A percentile compares a stretch with the other conserved stretches of the same genome.
Conservation (phyloP, 2,113 vertebrate genomes). For the cattle (Bos taurus) region DNA sequence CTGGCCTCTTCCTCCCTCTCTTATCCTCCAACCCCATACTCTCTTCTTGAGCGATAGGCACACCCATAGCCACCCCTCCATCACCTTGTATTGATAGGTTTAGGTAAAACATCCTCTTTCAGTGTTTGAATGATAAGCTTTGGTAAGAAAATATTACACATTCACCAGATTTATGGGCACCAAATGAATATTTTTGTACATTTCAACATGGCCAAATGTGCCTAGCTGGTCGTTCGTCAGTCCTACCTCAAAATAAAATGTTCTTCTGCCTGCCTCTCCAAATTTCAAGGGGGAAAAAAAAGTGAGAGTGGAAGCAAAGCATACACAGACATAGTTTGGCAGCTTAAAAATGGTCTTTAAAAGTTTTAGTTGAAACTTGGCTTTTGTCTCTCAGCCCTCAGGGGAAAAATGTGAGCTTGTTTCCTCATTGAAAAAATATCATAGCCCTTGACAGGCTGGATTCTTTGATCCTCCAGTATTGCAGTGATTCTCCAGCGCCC, state of each 20-base stretch:
- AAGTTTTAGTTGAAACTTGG: conserved; percentile 77
- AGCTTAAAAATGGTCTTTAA: conserved; percentile 44
- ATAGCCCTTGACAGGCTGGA: conserved; percentile 76
- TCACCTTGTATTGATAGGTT: neutral
- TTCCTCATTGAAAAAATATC: conserved; percentile 80
- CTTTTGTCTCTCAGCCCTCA: conserved; percentile 77
- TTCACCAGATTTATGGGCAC: neutral
- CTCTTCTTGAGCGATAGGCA: neutral
- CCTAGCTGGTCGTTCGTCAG: conserved; percentile 65
- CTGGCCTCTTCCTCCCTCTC: neutral
- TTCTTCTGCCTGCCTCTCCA: conserved; percentile 25
- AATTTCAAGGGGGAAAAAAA: conserved; percentile 60
- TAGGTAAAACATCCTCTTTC: neutral
- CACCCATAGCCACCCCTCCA: neutral
- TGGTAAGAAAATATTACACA: neutral
- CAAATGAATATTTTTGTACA: conserved; percentile 33
- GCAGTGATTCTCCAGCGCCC: conserved; percentile 67
- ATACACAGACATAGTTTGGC: conserved; percentile 34
- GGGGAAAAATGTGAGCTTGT: conserved; percentile 80
- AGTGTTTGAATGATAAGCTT: neutral
- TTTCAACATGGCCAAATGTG: conserved; percentile 72
- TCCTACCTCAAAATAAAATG: conserved; percentile 49
- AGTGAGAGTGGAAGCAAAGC: conserved; percentile 61
- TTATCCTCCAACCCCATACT: neutral
- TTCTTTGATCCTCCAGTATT: conserved; percentile 78